A percentile compares a stretch with the other conserved stretches of the same genome.
Conservation (phyloP, 2,797 vertebrate species). For the Siniperca undulata region DNA sequence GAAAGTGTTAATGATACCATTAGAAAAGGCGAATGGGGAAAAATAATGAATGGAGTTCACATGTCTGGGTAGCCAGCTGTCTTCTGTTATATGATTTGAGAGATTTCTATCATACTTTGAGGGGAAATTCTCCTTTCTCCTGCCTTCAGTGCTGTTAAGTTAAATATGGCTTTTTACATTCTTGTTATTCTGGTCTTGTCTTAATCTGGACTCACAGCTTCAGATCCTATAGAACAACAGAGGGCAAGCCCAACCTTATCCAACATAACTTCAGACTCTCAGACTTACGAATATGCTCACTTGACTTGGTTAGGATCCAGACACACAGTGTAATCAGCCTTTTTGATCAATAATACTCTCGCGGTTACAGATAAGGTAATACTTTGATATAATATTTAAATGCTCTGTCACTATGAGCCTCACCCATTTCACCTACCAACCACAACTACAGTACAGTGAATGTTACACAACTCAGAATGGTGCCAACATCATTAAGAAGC, state of each 20-base stretch:
- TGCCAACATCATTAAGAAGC: not conserved
- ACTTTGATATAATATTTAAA: not conserved
- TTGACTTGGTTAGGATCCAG: not conserved
- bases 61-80: not conserved
- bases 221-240: not conserved
- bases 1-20: too few relatives aligned
- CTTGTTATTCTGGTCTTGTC: not conserved
- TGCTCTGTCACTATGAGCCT: not conserved
- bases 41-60: not conserved
- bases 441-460: not conserved
- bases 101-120: constrained; percentile 1
- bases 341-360: not conserved
- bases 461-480: not conserved
- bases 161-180: not conserved
- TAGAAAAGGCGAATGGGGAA: not conserved
- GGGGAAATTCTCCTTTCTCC: not conserved
- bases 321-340: not conserved
- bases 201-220: constrained; percentile 5
- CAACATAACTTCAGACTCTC: not conserved
- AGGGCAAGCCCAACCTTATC: not conserved
- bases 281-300: not conserved
- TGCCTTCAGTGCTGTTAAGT: not conserved
- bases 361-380: not conserved
- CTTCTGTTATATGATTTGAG: not conserved
- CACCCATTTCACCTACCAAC: too few relatives aligned